Base-by-base conservation (phyloP, 2,797 vertebrate species). In the Natrix natrix region DNA sequence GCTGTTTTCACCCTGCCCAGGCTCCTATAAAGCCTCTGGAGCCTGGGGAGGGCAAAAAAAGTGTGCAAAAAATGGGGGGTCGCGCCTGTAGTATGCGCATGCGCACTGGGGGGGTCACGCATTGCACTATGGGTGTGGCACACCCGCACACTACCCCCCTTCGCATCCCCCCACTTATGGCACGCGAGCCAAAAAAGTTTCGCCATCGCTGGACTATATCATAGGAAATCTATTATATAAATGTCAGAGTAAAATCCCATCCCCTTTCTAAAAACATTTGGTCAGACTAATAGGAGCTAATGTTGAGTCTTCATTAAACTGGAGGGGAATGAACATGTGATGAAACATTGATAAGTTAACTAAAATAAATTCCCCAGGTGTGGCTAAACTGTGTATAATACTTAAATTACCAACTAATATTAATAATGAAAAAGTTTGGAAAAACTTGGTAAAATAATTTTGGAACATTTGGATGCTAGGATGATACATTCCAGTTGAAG, bases 211-310 rank as follows among this genome's bases (percentile, higher is more conserved):
- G 32, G 92, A 89, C 87, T 2, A 43, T 92, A 17, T 95, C 90
- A 89, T 52, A 61, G 63, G 91, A 96, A 94, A 91, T 91, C 32
- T 89, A 91, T 93, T 74, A 74, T 78, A 88, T 5, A 90, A 69
- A n/a, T 54, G 0, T 13, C 86, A 78, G 37, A 93, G 28, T 59
- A 26, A 93, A 90, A 86, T 66, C 55, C 5, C 12, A 0, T 1
- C 17, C 8, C 28, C 56, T 14, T 57, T 88, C 13, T 63, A 7
- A 55, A 56, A 59, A 6, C 14, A 17, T 22, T 66, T 48, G 22
- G 48, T 57, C 78, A 22, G 83, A 8, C 32, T 28, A 26, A 28
- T 55, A 54, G 12, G 66, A 32, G 63, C 52, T 22, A 86, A 90
- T 69, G 57, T 28, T n/a, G 54, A 3, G 1, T 54, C 52, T 87